These are phyloP conservation scores for Temnothorax longispinosus DNA, from an alignment of 1,140 invertebrate genomes.

Conservation along the genomic window DNA sequence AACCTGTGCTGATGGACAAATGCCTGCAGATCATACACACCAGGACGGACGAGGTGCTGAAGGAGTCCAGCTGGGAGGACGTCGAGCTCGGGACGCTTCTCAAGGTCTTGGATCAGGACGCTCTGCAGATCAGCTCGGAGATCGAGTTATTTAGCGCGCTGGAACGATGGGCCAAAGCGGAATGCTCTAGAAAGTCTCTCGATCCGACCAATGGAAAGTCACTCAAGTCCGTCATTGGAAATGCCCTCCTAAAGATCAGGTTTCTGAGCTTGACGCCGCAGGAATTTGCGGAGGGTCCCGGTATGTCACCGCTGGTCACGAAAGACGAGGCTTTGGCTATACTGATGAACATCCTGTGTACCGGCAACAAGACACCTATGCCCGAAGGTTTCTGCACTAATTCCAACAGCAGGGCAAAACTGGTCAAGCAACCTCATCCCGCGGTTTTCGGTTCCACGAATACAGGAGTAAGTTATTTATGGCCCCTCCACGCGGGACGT, in stretches of 20 bases:
- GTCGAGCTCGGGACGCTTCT: constrained; percentile 90
- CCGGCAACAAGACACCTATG: constrained; percentile 88
- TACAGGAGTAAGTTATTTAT: neutral
- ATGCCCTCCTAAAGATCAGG: constrained; percentile 89
- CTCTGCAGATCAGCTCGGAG: constrained; percentile 91
- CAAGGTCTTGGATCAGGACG: constrained; percentile 90
- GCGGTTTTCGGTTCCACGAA: neutral
- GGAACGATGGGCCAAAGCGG: constrained; percentile 88
- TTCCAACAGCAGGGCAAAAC: constrained; percentile 72
- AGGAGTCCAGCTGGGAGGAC: constrained; percentile 91
- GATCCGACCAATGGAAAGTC: constrained; percentile 80
- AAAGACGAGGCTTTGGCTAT: constrained; percentile 92
- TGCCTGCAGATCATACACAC: constrained; percentile 91
- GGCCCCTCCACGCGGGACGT: too few species aligned
- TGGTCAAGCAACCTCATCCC: neutral
- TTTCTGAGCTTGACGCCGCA: constrained; percentile 92
- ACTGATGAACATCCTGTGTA: constrained; percentile 92
- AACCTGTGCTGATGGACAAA: constrained; percentile 92
- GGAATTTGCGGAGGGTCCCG: constrained; percentile 93
- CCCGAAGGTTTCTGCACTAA: constrained; percentile 89
- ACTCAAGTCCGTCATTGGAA: constrained; percentile 84
- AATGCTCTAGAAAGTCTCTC: constrained; percentile 80
- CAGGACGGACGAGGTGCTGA: constrained; percentile 91
- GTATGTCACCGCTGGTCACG: constrained; percentile 89
- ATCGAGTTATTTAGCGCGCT: constrained; percentile 91